Evolutionary conservation across 2,888 invertebrate species (phyloP), one percentile per base, ranked within the genome.

Genomic region (Hirudinaria manillensis): DNA sequence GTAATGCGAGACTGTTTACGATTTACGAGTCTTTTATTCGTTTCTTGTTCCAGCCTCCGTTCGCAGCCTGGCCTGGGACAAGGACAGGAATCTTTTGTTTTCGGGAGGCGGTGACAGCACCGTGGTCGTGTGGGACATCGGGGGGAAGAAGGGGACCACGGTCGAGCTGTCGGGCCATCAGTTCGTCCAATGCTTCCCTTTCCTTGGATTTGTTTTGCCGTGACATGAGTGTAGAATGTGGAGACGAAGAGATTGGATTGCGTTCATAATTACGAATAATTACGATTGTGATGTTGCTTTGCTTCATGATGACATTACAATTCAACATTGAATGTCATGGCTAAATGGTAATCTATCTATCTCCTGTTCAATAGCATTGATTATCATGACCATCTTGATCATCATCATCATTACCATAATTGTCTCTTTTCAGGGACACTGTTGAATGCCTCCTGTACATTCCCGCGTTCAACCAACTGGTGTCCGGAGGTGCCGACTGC

Each of bases 41-140:
- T n/a, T 16, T 29, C 29, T 61, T 1, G 2, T 61, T 61, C n/a
- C 19, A 80, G 93, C 93, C 87, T 93, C 94, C 76, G 91, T 99
- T 72, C 89, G 94, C 73, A 91, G 93, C 73, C 87, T 99, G 77
- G 91, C 93, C 71, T 99, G 99, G 98, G 98, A 98, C 81, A 89
- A 91, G 6, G 90, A 91, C 75, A 91, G 92, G 73, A 93, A 94
- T 82, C 88, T 94, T 79, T 87, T 99, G 75, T 98, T 96, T 86
- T 98, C 98, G 79, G 98, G 96, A 0, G 94, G 96, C 77, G 93
- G 92, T 84, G 98, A 99, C 87, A 93, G 94, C 85, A 91, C 91
- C 36, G 93, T 99, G 75, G 94, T 97, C 82, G 83, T 84, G 27
- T 99, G 98, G 99, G 98, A 99, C 86, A 97, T 99, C 80, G 98